Conservation (phyloP, 2,888 invertebrate genomes). For the Rhaphigaster nebulosa region DNA sequence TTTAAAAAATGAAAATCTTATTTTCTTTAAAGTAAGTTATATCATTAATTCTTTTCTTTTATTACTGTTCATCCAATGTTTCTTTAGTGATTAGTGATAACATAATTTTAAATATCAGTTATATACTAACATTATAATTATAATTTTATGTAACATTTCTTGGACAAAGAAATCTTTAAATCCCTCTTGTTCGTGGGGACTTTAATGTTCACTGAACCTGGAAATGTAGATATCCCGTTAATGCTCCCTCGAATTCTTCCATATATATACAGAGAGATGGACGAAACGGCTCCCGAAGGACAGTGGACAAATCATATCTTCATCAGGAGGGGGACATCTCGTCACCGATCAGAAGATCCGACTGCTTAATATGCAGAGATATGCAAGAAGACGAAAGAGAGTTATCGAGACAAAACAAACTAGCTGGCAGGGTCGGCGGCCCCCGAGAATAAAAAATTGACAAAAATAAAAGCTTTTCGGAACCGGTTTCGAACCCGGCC, state of each 20-base stretch:
- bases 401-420: conserved; percentile 45
- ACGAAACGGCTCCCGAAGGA: neutral
- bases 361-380: conserved; percentile 43
- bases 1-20: too few relatives aligned
- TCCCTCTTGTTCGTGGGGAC: neutral
- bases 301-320: conserved; percentile 14
- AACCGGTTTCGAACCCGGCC: conserved; percentile 45
- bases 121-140: too few relatives aligned
- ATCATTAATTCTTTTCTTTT: too few relatives aligned
- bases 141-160: too few relatives aligned
- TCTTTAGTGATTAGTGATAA: too few relatives aligned
- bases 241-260: neutral
- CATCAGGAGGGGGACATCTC: neutral
- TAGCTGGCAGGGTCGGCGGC: neutral
- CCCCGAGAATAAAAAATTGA: conserved; percentile 38
- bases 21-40: too few relatives aligned
- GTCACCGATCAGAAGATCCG: neutral
- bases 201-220: neutral
- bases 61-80: too few relatives aligned
- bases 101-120: too few relatives aligned
- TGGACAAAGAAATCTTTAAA: neutral
- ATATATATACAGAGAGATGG: neutral
- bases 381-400: neutral
- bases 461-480: conserved; percentile 6
- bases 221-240: neutral